A percentile compares a stretch with the other conserved stretches of the same genome.
Evolutionary conservation across 2,797 vertebrate genomes (phyloP).

Genomic region (Tinamus major): DNA sequence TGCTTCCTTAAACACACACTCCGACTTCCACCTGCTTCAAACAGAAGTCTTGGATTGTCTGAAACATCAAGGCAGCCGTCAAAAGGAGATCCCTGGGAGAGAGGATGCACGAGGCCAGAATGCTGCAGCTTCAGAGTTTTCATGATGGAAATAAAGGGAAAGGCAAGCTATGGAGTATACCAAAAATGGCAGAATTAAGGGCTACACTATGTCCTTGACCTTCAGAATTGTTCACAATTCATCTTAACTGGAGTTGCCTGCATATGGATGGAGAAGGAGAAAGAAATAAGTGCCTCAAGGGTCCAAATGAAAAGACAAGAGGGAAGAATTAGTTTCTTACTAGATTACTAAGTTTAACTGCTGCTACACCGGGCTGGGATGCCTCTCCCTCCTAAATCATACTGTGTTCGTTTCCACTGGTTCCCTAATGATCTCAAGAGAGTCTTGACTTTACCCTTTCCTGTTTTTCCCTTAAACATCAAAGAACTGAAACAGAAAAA

Average conservation of each 20-base stretch:
- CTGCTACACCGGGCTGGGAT: neutral
- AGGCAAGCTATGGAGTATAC: neutral
- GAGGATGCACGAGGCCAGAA: constrained; percentile 14
- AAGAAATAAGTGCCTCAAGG: neutral
- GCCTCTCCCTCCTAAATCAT: neutral
- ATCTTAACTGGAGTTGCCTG: neutral
- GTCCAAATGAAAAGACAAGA: neutral
- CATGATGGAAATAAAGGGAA: constrained; percentile 2
- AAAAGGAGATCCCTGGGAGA: constrained; percentile 34
- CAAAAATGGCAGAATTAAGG: neutral
- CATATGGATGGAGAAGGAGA: neutral
- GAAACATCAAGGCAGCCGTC: constrained; percentile 44
- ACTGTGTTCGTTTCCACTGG: neutral
- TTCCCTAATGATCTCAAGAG: neutral
- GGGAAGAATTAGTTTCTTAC: neutral
- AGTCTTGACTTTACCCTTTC: neutral
- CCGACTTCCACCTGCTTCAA: constrained; percentile 32
- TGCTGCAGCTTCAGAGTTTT: constrained; percentile 10
- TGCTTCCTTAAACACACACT: constrained; percentile 16
- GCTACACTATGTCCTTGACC: neutral
- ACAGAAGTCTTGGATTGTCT: neutral
- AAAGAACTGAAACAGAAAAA: neutral
- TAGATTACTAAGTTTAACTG: neutral
- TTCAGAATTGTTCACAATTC: neutral
- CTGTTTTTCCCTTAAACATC: neutral